Evolutionary conservation across 2,113 vertebrate species (phyloP), one percentile per base, ranked within the genome.

Genomic region (Leiothrix lutea): DNA sequence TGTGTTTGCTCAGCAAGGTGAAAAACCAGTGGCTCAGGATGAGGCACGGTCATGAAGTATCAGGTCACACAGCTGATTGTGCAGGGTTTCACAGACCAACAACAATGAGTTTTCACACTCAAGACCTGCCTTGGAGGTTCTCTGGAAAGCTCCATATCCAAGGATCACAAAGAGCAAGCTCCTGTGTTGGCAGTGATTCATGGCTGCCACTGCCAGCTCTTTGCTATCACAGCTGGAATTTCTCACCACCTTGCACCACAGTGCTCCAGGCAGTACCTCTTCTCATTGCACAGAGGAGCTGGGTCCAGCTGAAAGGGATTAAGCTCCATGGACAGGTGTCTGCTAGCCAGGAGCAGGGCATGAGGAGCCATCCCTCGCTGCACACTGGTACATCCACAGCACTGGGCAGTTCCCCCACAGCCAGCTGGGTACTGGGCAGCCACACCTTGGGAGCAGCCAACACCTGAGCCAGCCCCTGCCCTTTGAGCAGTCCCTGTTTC

Each of bases 1-100:
- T 0, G 0, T 0, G 1, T 29, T 66, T 65, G 12, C 26, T 45
- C 8, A 9, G 7, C 7, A 29, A 80, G 29, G 26, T 14, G 54
- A 51, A 60, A 71, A 87, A 44, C 1, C 1, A 3, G 38, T 54
- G 29, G 11, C 60, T 70, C 2, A 0, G 31, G 50, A 53, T 2
- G 2, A 53, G 45, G 36, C 28, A 19, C 0, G 0, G 42, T 18
- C 18, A 6, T 51, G 33, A 69, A 65, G 8, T 18, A 31, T 3
- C 25, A 65, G 45, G 40, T 53, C 0, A 0, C 10, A 11, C 42
- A 53, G 45, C 13, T 3, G 3, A 31, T 9, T 44, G 31, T 3
- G 1, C 45, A 53, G 45, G 28, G 12, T 1, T 16, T 40, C 40
- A 42, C 2, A 69, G 29, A 38, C 50, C 38, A 78, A 26, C 23